phyloP scores from a whole-genome alignment of 2,113 vertebrate genomes.

The Halichoeres trimaculatus region DNA sequence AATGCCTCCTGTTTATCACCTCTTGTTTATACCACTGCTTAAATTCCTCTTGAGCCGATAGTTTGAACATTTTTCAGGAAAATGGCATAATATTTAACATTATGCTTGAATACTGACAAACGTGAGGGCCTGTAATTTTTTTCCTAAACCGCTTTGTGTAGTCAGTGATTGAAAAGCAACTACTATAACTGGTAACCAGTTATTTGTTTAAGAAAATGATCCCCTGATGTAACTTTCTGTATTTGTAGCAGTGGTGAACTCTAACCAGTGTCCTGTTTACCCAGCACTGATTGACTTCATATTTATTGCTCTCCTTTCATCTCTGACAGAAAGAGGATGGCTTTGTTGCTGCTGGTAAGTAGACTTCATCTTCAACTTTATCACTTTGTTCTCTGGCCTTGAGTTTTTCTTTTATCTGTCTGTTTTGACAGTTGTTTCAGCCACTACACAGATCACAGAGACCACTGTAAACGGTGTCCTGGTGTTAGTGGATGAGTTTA shows the following conservation, averaged over 20 bases:
- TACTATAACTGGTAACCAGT: constrained; percentile 12
- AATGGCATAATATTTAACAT: neutral
- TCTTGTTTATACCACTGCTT: no score
- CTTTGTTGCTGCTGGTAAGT: constrained; percentile 81
- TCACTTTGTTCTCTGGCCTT: constrained; percentile 16
- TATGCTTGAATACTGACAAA: neutral
- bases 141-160: no score
- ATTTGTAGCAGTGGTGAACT: constrained; percentile 46
- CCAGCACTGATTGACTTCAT: constrained; percentile 63
- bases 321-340: constrained; percentile 82
- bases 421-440: neutral
- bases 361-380: constrained; percentile 34
- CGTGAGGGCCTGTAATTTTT: neutral
- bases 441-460: constrained; percentile 10
- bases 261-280: constrained; percentile 34
- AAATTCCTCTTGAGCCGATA: neutral
- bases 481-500: neutral
- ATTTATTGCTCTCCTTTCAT: constrained; percentile 76
- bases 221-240: constrained; percentile 51
- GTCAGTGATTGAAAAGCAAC: no score
- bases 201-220: constrained; percentile 18
- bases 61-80: neutral
- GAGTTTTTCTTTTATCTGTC: constrained; percentile 24
- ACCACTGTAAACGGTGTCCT: neutral
- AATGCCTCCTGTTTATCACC: neutral